Conservation (phyloP, 2,797 vertebrate genomes). For the Acanthornis magna region DNA sequence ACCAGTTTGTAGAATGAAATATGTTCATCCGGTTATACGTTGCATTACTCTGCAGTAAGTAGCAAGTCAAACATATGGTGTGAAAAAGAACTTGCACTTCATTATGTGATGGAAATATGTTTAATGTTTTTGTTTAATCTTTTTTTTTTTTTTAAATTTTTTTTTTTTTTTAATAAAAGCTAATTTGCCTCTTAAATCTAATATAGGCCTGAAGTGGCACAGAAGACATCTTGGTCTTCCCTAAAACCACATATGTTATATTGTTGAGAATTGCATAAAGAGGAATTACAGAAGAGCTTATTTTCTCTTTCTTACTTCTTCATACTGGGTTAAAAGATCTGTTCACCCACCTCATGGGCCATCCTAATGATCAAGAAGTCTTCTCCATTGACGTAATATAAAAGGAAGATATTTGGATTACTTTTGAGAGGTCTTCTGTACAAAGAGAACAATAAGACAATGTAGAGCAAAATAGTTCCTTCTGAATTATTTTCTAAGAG, state of each 20-base stretch:
- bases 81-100: neutral
- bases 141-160: neutral
- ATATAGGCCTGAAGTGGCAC: neutral
- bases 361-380: neutral
- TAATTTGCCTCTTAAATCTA: constrained; percentile 7
- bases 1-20: constrained; percentile 27
- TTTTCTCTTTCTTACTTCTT: neutral
- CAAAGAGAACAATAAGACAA: neutral
- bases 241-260: neutral
- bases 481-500: neutral
- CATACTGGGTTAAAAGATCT: neutral
- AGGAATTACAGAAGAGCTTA: neutral
- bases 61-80: constrained; percentile 21
- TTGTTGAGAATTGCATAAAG: neutral
- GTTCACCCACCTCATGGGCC: neutral
- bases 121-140: constrained; percentile 38
- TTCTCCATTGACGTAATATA: neutral
- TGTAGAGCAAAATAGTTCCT: neutral
- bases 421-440: neutral
- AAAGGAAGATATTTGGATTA: neutral
- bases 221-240: neutral
- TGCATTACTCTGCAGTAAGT: neutral
- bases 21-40: constrained; percentile 4
- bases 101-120: constrained; percentile 17
- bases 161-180: neutral